Base-by-base conservation (phyloP, 1,140 invertebrate genomes). In the Leptonema lineaticorne region DNA sequence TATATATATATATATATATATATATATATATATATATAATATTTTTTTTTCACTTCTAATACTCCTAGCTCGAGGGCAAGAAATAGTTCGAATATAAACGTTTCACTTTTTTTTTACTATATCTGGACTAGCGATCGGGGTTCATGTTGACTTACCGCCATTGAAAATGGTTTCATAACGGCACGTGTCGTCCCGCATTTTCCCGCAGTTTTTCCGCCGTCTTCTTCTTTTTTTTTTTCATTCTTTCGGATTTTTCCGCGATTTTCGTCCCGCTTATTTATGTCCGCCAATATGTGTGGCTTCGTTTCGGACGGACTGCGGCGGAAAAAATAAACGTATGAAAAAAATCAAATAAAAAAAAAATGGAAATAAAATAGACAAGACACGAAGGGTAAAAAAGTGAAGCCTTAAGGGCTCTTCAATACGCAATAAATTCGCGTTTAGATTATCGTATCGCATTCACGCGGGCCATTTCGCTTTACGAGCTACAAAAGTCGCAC, bases 361-460 rank as follows among this genome's bases (percentile, higher is more conserved):
- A n/a, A n/a, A n/a, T n/a, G n/a, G n/a, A n/a, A n/a, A n/a, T n/a
- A n/a, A n/a, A n/a, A n/a, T n/a, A n/a, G n/a, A n/a, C n/a, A n/a
- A n/a, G n/a, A n/a, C n/a, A n/a, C n/a, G 30, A 33, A 11, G 30
- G 30, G 5, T 33, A 11, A 11, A 5, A 11, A 33, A 33, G 30
- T 20, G 22, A 9, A 20, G 11, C 18, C 24, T 24, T 11, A 24
- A 11, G 50, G 18, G 50, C 22, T 53, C 50, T 53, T 53, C 50
- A 53, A 53, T 53, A 26, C 50, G 50, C 50, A 20, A 53, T 53
- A 53, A 53, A 53, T 53, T 53, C 50, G 50, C 50, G 22, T n/a
- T 11, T 20, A 53, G 50, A 53, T 53, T 53, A 53, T 53, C 50
- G 50, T 53, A 53, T 53, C 50, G 50, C 50, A 53, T 53, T 53